Base-by-base conservation (phyloP, 2,888 invertebrate species). In the Petrolisthes manimaculis region DNA sequence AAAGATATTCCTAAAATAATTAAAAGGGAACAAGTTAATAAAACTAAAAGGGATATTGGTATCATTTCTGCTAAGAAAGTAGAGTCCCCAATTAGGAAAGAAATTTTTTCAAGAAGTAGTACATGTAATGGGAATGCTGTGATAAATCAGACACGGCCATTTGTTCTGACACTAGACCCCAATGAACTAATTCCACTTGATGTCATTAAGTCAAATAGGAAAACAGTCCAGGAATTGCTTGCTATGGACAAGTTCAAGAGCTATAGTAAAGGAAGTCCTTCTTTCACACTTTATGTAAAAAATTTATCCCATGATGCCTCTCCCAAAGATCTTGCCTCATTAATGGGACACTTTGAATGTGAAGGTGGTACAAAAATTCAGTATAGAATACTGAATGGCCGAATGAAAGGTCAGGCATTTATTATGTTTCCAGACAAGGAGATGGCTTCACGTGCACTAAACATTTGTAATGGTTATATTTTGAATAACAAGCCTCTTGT, bases 321-420 rank as follows among this genome's bases (percentile, higher is more conserved):
- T 9, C 85, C 89, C 21, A 71, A 78, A n/a, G 83, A 87, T 6
- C 78, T 90, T 51, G 86, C 84, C 5, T 67, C 85, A 53, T n/a
- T 90, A 9, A 84, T 90, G 81, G 90, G 90, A n/a, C 82, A 90
- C 71, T 90, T 90, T 81, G 90, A 89, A 24, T 54, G 51, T 56
- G 51, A 8, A 12, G 51, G 21, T 54, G 87, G 86, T 6, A 75
- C 53, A 5, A 90, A 87, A 71, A 84, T 89, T 51, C n/a, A 79
- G 56, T 90, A 89, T 67, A 87, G 89, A 53, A 78, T 90, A 51
- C 61, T 90, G 24, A 69, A 71, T 67, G 90, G 90, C 37, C 89
- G 89, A 12, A 90, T 90, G 90, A 90, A 74, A 55, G 90, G 90
- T 5, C 90, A 90, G 67, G 89, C 90, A 21, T 90, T 90, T 77